These are phyloP conservation scores for Acanthurus tractus DNA, from an alignment of 2,797 vertebrate genomes.

Conservation along the genomic window DNA sequence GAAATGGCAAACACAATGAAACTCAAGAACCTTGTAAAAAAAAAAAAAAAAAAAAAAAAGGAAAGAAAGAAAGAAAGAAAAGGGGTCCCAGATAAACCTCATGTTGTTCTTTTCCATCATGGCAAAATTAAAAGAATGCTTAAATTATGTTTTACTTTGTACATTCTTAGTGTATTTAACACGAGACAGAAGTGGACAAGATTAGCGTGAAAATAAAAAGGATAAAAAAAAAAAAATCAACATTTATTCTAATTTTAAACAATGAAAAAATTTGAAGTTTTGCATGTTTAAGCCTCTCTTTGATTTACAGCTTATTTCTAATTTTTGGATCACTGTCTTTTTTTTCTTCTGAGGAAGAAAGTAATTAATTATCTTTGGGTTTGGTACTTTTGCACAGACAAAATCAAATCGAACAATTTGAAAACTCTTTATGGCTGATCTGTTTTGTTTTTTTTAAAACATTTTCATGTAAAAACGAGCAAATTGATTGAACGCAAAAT, in stretches of 20 bases:
- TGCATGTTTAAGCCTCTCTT: neutral
- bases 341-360: too few species aligned
- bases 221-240: neutral
- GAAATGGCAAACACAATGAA: conserved; percentile 84
- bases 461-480: neutral
- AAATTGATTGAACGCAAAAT: neutral
- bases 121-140: conserved; percentile 22
- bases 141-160: conserved; percentile 16
- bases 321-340: neutral
- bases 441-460: neutral
- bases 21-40: conserved; percentile 73
- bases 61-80: neutral
- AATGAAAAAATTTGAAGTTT: neutral
- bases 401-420: neutral
- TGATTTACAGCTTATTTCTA: neutral
- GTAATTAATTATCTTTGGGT: neutral
- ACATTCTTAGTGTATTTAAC: conserved; percentile 14
- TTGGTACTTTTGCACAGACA: neutral
- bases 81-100: conserved; percentile 36
- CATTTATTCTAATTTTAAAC: neutral
- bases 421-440: neutral
- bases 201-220: neutral
- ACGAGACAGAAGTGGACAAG: neutral
- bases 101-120: conserved; percentile 24
- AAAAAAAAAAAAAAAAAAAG: conserved; percentile 23